A percentile compares a stretch with the other conserved stretches of the same genome.
phyloP scores from a whole-genome alignment of 1,140 invertebrate species.

The Penaeus japonicus region DNA sequence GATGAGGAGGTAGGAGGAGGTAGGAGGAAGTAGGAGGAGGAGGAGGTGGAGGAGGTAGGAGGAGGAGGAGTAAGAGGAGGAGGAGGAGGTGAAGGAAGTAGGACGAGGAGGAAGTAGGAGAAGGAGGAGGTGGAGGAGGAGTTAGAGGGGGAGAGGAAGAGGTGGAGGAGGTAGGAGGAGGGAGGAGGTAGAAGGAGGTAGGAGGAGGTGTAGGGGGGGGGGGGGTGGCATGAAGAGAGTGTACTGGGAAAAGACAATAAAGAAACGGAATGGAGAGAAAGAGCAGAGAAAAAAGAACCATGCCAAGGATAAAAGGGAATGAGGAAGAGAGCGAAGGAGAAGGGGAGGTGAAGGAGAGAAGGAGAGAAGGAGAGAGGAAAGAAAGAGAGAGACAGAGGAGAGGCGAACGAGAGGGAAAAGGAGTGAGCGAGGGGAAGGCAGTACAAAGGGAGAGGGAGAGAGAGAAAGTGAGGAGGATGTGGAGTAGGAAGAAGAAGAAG shows the following conservation, averaged over 20 bases:
- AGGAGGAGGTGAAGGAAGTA: too few species aligned
- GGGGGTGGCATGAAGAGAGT: not conserved
- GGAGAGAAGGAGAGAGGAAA: not conserved
- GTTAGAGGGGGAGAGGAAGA: not conserved
- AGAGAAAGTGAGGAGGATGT: too few species aligned
- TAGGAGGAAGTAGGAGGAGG: too few species aligned
- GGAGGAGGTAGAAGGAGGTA: not conserved
- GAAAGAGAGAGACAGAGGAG: not conserved
- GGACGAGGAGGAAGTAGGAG: not conserved
- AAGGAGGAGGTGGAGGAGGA: too few species aligned
- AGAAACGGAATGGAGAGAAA: not conserved
- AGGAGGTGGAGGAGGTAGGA: too few species aligned
- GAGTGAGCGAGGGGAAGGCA: not conserved
- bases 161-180: not conserved
- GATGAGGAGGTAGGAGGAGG: too few species aligned
- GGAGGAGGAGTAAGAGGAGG: too few species aligned
- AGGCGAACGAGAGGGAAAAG: not conserved
- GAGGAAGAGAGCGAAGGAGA: not conserved
- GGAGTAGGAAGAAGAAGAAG: too few species aligned
- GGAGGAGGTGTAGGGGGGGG: not conserved
- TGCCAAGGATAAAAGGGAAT: not conserved
- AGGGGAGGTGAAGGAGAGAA: not conserved
- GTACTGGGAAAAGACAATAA: not conserved
- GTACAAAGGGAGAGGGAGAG: not conserved
- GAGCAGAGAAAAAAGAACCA: not conserved